A percentile compares a stretch with the other conserved stretches of the same genome.
phyloP scores from a whole-genome alignment of 2,797 vertebrate genomes.

The Tapirus indicus region DNA sequence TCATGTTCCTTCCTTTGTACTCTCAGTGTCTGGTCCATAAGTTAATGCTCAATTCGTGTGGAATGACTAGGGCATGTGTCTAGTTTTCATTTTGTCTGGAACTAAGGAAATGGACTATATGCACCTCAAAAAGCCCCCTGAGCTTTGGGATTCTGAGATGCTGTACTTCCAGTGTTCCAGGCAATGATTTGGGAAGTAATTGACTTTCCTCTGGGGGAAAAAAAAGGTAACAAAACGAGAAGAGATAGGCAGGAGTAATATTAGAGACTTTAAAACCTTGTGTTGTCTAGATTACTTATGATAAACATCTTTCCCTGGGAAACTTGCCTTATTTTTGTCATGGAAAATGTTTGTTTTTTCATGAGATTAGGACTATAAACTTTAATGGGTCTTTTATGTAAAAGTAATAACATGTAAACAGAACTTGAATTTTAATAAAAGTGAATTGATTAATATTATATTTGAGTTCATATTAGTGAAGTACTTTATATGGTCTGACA shows the following conservation, averaged over 20 bases:
- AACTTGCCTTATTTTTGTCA: slow-evolving; percentile 30
- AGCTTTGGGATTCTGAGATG: not conserved
- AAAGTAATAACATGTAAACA: not conserved
- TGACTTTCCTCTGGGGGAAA: not conserved
- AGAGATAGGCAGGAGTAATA: not conserved
- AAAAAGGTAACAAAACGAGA: not conserved
- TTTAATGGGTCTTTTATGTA: not conserved
- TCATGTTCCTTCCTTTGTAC: not conserved
- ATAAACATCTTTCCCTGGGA: slow-evolving; percentile 14
- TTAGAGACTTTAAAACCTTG: not conserved
- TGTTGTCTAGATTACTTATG: not conserved
- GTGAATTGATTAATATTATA: not conserved
- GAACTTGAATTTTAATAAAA: not conserved
- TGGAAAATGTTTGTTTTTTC: slow-evolving; percentile 14
- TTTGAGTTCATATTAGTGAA: slow-evolving; percentile 14
- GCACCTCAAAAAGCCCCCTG: not conserved
- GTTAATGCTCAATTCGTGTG: not conserved
- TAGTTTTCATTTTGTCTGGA: not conserved
- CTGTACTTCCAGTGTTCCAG: not conserved
- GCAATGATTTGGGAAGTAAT: not conserved
- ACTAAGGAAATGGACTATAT: not conserved
- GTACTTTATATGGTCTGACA: not conserved
- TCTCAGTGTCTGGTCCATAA: not conserved
- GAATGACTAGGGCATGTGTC: not conserved
- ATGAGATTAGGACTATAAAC: not conserved